Conservation (phyloP, 2,888 invertebrate species). For the Eulithis prunata region DNA sequence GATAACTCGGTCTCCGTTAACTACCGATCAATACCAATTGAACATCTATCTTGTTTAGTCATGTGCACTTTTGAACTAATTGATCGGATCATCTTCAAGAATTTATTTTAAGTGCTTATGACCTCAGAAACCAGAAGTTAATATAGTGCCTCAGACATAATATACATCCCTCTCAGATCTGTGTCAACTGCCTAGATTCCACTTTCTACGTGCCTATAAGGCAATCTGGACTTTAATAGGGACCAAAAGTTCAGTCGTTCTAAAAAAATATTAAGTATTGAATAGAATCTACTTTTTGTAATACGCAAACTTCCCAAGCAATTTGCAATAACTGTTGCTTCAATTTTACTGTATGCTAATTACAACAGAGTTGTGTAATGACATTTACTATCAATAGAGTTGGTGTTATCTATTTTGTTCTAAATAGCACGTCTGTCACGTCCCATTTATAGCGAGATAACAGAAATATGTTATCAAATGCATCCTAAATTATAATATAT, state of each 20-base stretch:
- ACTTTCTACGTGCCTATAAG: too few relatives aligned
- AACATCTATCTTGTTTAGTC: neutral
- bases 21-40: neutral
- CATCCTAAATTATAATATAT: conserved; percentile 35
- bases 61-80: neutral
- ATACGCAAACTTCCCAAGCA: too few relatives aligned
- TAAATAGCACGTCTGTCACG: conserved; percentile 38
- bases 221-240: too few relatives aligned
- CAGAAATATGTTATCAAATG: conserved; percentile 25
- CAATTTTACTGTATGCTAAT: neutral
- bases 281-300: too few relatives aligned
- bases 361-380: conserved; percentile 2
- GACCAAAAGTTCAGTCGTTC: too few relatives aligned
- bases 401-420: conserved; percentile 14
- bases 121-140: too few relatives aligned
- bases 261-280: too few relatives aligned
- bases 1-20: conserved; percentile 3
- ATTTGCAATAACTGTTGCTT: neutral
- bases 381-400: conserved; percentile 14
- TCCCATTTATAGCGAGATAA: conserved; percentile 35
- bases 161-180: too few relatives aligned
- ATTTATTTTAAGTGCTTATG: too few relatives aligned
- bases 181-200: too few relatives aligned
- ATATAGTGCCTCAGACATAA: too few relatives aligned
- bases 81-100: too few relatives aligned